A percentile compares a stretch with the other conserved stretches of the same genome.
Conservation (phyloP, 2,888 invertebrate species). For the Hydropsyche betteni region DNA sequence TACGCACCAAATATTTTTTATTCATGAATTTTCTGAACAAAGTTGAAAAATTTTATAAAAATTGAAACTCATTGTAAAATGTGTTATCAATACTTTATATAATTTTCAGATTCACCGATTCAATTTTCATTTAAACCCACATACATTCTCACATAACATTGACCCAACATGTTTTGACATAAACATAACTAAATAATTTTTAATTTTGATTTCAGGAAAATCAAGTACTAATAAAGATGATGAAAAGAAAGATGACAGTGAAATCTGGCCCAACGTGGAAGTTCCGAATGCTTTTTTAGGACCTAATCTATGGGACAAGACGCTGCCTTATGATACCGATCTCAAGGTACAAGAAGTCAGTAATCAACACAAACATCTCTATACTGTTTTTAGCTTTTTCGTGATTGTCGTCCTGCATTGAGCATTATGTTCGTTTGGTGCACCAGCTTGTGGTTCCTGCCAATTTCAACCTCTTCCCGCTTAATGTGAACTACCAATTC, state of each 20-base stretch:
- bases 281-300: slow-evolving; percentile 96
- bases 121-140: too few relatives aligned
- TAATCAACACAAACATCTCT: slow-evolving; percentile 60
- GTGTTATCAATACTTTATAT: too few relatives aligned
- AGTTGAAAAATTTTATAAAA: too few relatives aligned
- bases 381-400: slow-evolving; percentile 61
- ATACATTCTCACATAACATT: too few relatives aligned
- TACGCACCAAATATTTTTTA: too few relatives aligned
- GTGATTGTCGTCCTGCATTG: slow-evolving; percentile 53
- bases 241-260: slow-evolving; percentile 83
- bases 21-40: too few relatives aligned
- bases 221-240: slow-evolving; percentile 72
- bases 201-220: slow-evolving; percentile 67
- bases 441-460: not conserved
- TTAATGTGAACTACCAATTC: not conserved
- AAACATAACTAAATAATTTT: not conserved
- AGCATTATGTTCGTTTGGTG: slow-evolving; percentile 1
- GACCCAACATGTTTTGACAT: too few relatives aligned
- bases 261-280: slow-evolving; percentile 86
- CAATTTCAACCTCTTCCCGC: not conserved
- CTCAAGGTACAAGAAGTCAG: slow-evolving; percentile 88
- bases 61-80: too few relatives aligned
- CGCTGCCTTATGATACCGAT: slow-evolving; percentile 90
- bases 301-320: slow-evolving; percentile 96
- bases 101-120: too few relatives aligned